Conservation (phyloP, 1,140 invertebrate species). For the Augochlora pura region DNA sequence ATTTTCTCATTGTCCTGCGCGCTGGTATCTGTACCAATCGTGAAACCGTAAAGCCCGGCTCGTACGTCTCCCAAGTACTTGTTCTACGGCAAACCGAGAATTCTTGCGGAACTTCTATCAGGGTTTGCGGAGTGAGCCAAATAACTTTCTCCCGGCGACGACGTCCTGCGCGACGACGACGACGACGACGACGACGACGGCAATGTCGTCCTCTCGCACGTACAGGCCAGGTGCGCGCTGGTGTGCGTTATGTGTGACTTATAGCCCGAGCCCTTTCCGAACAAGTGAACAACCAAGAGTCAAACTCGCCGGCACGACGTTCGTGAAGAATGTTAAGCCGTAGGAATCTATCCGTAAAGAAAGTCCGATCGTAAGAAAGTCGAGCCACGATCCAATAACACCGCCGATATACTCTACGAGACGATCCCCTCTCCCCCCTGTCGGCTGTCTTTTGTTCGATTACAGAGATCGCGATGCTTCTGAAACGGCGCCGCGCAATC, state of each 20-base stretch:
- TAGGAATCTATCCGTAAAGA: conserved; percentile 40
- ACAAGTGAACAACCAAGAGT: conserved; percentile 53
- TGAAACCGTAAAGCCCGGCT: conserved; percentile 34
- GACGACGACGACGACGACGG: neutral
- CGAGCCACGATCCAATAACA: conserved; percentile 54
- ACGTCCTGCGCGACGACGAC: neutral
- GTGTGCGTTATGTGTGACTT: conserved; percentile 38
- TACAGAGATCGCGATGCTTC: conserved; percentile 1
- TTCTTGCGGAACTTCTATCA: conserved; percentile 59
- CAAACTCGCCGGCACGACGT: conserved; percentile 47
- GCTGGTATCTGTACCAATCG: conserved; percentile 10
- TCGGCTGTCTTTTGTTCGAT: conserved; percentile 32
- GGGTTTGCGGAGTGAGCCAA: conserved; percentile 40
- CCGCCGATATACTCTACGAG: neutral
- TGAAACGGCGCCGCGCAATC: neutral
- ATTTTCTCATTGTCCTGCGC: conserved; percentile 26
- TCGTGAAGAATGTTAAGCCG: conserved; percentile 57
- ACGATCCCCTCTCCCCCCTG: neutral
- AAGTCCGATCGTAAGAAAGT: conserved; percentile 45
- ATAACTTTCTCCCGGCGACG: conserved; percentile 56
- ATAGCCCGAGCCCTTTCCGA: conserved; percentile 30
- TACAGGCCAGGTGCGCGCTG: neutral
- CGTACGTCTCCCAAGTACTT: conserved; percentile 33
- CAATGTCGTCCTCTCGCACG: neutral
- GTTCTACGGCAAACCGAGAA: conserved; percentile 28